Evolutionary conservation across 2,888 invertebrate genomes (phyloP), one percentile per base, ranked within the genome.

Genomic region (Monopis laevigella): DNA sequence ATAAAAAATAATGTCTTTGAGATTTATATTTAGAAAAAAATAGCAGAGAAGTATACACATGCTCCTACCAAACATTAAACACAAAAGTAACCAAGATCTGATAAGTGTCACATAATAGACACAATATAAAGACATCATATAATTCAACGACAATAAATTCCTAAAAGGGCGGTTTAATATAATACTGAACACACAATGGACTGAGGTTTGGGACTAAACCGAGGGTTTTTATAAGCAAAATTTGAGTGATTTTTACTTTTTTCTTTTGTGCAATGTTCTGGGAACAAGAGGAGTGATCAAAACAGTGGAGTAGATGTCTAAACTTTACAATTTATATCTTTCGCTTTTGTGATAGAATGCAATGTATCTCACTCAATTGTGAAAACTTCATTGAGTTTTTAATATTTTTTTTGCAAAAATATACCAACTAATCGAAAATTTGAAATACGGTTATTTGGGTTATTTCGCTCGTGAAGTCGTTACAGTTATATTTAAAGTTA

Each of bases 51-150:
- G n/a, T n/a, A n/a, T n/a, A n/a, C n/a, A n/a, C n/a, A n/a, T n/a
- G n/a, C n/a, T n/a, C n/a, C n/a, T n/a, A 32, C 32, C 19, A 21
- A 36, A 19, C 13, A 36, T 36, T 10, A 18, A n/a, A 36, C 17
- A 40, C 40, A 40, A 40, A 18, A 29, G 4, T 18, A 36, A 28
- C 27, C n/a, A 26, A 19, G 72, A 80, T 78, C 75, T 74, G 80
- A 78, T 80, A 80, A 75, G 67, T 74, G 67, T 58, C 54, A 51
- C 57, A 78, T 74, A 77, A 80, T 69, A 51, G 71, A 59, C 54
- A 57, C 59, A 62, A 62, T 62, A 78, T 80, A 78, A 75, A 78
- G 78, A 80, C 77, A 75, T 78, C 80, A 77, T 75, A 78, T 77
- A 70, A 73, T 72, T 71, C 66, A 61, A 60, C 59, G 58, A 74